Conservation (phyloP, 1,140 invertebrate species). For the Drosophila auraria region DNA sequence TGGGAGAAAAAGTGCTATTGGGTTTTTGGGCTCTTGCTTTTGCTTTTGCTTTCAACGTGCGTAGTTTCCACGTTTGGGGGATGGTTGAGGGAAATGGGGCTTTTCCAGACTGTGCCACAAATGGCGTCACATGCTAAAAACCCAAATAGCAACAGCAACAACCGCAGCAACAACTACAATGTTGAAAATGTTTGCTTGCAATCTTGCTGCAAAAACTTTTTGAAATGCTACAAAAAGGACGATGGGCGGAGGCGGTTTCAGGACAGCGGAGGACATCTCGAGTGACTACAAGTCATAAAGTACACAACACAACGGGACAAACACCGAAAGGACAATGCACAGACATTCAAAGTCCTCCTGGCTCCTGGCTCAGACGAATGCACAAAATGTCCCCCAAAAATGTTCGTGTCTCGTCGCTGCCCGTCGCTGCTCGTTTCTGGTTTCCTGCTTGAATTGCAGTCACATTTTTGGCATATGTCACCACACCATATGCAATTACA, state of each 20-base stretch:
- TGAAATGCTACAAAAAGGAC: conserved; percentile 36
- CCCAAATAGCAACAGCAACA: conserved; percentile 39
- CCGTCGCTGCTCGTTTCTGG: conserved; percentile 37
- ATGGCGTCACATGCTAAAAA: conserved; percentile 54
- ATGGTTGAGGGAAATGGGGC: background rate
- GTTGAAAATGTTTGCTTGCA: conserved; percentile 58
- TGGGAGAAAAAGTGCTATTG: conserved; percentile 65
- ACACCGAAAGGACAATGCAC: conserved; percentile 38
- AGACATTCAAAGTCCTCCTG: conserved; percentile 35
- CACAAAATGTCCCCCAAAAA: conserved; percentile 66
- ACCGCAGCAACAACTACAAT: conserved; percentile 30
- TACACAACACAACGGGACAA: conserved; percentile 61
- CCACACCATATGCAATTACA: conserved; percentile 62
- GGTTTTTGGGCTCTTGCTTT: conserved; percentile 47
- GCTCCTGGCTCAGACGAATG: conserved; percentile 54
- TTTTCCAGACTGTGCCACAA: conserved; percentile 37
- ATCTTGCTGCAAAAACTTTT: conserved; percentile 65
- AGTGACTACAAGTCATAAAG: conserved; percentile 79
- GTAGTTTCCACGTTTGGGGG: background rate
- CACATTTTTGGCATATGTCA: conserved; percentile 74
- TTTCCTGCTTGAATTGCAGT: conserved; percentile 66
- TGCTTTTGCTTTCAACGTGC: conserved; percentile 46
- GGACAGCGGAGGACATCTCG: conserved; percentile 33
- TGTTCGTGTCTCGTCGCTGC: conserved; percentile 50
- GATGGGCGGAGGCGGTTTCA: background rate